A percentile compares a stretch with the other conserved stretches of the same genome.
Conservation (phyloP, 53 echinoderm and acorn worm genomes). For the Patiria pectinifera region DNA sequence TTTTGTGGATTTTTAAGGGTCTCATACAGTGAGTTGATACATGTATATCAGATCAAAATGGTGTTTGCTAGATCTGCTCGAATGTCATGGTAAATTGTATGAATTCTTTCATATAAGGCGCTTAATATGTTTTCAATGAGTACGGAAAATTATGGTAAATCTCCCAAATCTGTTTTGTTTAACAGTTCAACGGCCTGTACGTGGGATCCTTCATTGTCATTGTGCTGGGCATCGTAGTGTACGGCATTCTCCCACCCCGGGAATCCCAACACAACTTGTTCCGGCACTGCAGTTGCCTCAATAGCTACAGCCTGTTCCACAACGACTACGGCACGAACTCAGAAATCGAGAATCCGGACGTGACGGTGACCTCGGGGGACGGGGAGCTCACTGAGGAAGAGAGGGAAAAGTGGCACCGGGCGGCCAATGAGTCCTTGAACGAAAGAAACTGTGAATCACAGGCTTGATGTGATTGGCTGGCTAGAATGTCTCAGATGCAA, state of each 20-base stretch:
- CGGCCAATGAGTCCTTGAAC: constrained; percentile 52
- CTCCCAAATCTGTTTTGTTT: background rate
- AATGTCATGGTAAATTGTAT: too few relatives aligned
- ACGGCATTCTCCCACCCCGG: constrained; percentile 74
- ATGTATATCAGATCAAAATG: too few relatives aligned
- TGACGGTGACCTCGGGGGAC: background rate
- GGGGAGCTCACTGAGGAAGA: constrained; percentile 65
- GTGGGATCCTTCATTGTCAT: constrained; percentile 80
- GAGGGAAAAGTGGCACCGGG: constrained; percentile 62
- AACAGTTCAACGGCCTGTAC: constrained; percentile 87
- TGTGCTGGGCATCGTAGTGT: constrained; percentile 78
- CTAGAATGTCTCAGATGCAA: constrained; percentile 1
- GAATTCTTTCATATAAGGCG: too few relatives aligned
- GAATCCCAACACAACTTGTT: constrained; percentile 41
- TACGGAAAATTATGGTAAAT: too few relatives aligned
- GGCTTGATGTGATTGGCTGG: constrained; percentile 49
- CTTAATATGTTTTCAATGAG: too few relatives aligned
- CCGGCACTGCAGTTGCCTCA: constrained; percentile 68
- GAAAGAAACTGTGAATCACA: constrained; percentile 57
- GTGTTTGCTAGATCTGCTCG: too few relatives aligned
- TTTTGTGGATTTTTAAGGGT: too few relatives aligned
- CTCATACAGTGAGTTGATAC: too few relatives aligned
- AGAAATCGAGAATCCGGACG: constrained; percentile 21
- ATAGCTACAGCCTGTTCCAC: constrained; percentile 55
- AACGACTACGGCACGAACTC: constrained; percentile 26